A percentile compares a stretch with the other conserved stretches of the same genome.
Evolutionary conservation across 2,797 vertebrate species (phyloP).

Genomic region (Margarornis squamiger): DNA sequence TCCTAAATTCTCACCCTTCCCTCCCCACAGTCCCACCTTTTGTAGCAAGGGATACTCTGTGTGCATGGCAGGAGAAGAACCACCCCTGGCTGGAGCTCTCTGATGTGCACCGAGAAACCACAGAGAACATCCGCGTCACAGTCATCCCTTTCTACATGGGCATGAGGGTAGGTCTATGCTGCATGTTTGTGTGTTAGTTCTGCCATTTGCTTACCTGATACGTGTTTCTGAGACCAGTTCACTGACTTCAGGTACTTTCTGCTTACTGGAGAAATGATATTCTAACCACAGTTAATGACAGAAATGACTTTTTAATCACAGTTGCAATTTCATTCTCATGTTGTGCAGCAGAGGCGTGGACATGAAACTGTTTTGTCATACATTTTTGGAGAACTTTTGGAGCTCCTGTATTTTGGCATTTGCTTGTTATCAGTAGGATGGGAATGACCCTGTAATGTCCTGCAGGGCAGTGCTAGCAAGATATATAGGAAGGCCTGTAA

Average conservation of each 20-base stretch:
- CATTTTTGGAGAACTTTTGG: neutral
- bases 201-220: neutral
- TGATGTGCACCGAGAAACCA: constrained; percentile 95
- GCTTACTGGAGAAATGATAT: neutral
- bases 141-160: constrained; percentile 99
- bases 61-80: constrained; percentile 98
- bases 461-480: neutral
- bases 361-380: rapidly evolving
- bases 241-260: neutral
- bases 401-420: neutral
- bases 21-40: constrained; percentile 84
- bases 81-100: constrained; percentile 98
- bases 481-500: neutral
- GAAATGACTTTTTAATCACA: neutral
- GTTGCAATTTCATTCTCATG: rapidly evolving
- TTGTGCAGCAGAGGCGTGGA: neutral
- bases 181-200: rapidly evolving
- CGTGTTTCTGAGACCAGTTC: neutral
- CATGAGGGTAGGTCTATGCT: constrained; percentile 86
- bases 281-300: neutral
- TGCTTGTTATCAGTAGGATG: neutral
- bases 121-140: constrained; percentile 94
- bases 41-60: constrained; percentile 89
- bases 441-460: neutral
- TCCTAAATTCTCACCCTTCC: neutral